These are phyloP conservation scores for Orchesellides sinensis DNA, from an alignment of 2,888 invertebrate genomes.

Conservation along the genomic window DNA sequence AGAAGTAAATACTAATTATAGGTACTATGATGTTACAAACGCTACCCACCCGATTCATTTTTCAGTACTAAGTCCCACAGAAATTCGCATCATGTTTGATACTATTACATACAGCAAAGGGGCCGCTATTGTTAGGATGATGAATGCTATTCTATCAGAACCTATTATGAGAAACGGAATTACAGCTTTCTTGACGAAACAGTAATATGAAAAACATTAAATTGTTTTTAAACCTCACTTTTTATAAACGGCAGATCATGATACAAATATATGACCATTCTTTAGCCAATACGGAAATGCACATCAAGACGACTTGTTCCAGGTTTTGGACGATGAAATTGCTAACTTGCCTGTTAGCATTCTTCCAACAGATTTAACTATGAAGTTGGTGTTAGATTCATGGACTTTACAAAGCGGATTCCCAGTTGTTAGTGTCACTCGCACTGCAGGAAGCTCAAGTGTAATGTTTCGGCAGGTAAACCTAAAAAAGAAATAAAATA, in stretches of 20 bases:
- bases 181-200: slow-evolving; percentile 53
- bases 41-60: slow-evolving; percentile 75
- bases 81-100: slow-evolving; percentile 83
- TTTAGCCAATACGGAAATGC: slow-evolving; percentile 52
- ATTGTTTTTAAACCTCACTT: not conserved
- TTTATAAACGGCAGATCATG: too few species aligned
- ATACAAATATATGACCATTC: not conserved
- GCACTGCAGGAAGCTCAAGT: not conserved
- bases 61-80: slow-evolving; percentile 79
- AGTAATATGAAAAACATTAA: slow-evolving; percentile 41
- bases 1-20: too few species aligned
- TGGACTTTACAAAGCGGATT: slow-evolving; percentile 69
- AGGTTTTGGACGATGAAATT: slow-evolving; percentile 19
- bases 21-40: slow-evolving; percentile 63
- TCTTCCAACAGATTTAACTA: slow-evolving; percentile 41
- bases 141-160: slow-evolving; percentile 57
- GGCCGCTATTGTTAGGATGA: slow-evolving; percentile 69
- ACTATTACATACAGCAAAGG: slow-evolving; percentile 85
- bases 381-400: slow-evolving; percentile 52
- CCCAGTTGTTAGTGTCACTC: slow-evolving; percentile 52
- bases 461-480: not conserved
- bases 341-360: not conserved
- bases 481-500: too few species aligned
- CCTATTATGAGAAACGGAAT: slow-evolving; percentile 46
- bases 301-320: slow-evolving; percentile 67